Evolutionary conservation across 2,888 invertebrate genomes (phyloP), one percentile per base, ranked within the genome.

Genomic region (Perizoma flavofasciatum): DNA sequence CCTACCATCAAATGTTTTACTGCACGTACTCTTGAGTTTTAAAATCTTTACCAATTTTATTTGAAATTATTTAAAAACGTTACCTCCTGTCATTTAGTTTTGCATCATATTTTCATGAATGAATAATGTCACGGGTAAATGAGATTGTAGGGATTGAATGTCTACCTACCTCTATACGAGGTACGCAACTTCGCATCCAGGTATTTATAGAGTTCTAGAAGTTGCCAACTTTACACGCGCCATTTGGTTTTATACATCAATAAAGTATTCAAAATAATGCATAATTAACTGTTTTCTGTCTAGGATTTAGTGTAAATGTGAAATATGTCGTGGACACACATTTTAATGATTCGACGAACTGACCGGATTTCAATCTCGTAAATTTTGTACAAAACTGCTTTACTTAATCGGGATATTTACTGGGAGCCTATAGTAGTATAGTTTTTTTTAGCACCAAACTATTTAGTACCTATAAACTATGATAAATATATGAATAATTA

Each of bases 191-290:
- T 22, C 22, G 22, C 41, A 5, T 6, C 53, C 22, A 54, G 43
- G 44, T 49, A 54, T 61, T 39, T 43, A 53, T 53, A 61, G 75
- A 62, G 56, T 69, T 74, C 44, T 55, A 52, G 44, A 62, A 58
- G 50, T 54, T 62, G 66, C 66, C 66, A 67, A 62, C 62, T 61
- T 34, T 43, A 41, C 54, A 52, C 61, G 58, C 53, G 48, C 60
- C 56, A 62, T 67, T 67, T 55, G 55, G 37, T 61, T 67, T 67
- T 56, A 67, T 46, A 62, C 37, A 53, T 60, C 65, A 58, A 67
- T 67, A 62, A 62, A 67, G 44, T 67, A 62, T 66, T 62, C 55
- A 56, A 59, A 63, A 57, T 66, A 63, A 63, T 66, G 45, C 61
- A 46, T 63, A 66, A 66, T 66, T 63, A 59, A 59, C 59, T 46